Percentiles rank a stretch among this genome's conserved stretches.
These are phyloP conservation scores for Schizotus pectinicornis DNA, from an alignment of 2,888 invertebrate species.

Conservation along the genomic window DNA sequence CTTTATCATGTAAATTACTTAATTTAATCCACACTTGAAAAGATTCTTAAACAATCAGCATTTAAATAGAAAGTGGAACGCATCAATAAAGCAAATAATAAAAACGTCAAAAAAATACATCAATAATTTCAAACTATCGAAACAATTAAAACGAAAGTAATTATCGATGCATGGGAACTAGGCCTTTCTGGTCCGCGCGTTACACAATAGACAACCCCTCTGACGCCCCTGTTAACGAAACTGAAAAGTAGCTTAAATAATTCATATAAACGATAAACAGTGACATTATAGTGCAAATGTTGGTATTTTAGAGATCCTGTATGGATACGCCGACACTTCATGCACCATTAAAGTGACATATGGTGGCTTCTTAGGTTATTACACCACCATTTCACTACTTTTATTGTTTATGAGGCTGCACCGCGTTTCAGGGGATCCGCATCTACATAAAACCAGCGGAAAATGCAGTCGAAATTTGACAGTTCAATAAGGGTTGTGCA, in stretches of 20 bases:
- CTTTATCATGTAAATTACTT: conserved; percentile 9
- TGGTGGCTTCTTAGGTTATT: conserved; percentile 38
- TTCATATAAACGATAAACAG: conserved; percentile 43
- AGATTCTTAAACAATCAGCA: conserved; percentile 4
- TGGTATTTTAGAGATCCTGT: conserved; percentile 46
- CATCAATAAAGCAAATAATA: not conserved
- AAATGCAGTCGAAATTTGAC: not conserved
- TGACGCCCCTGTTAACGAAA: not conserved
- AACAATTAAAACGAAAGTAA: not conserved
- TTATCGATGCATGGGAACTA: too few species aligned
- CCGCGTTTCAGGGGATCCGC: conserved; percentile 1
- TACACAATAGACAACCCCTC: too few species aligned
- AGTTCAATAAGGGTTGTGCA: too few species aligned
- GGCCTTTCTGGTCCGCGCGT: too few species aligned
- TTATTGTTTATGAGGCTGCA: conserved; percentile 15
- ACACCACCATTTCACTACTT: conserved; percentile 18
- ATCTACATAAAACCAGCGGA: not conserved
- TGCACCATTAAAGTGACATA: conserved; percentile 49
- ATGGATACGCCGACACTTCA: conserved; percentile 46
- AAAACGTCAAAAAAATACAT: conserved; percentile 4
- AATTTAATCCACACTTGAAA: conserved; percentile 10
- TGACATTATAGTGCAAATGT: conserved; percentile 45
- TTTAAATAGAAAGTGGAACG: conserved; percentile 6
- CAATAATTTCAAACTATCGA: not conserved
- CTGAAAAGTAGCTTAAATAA: conserved; percentile 35